Conservation (phyloP, 1,140 invertebrate species). For the Proales similis region DNA sequence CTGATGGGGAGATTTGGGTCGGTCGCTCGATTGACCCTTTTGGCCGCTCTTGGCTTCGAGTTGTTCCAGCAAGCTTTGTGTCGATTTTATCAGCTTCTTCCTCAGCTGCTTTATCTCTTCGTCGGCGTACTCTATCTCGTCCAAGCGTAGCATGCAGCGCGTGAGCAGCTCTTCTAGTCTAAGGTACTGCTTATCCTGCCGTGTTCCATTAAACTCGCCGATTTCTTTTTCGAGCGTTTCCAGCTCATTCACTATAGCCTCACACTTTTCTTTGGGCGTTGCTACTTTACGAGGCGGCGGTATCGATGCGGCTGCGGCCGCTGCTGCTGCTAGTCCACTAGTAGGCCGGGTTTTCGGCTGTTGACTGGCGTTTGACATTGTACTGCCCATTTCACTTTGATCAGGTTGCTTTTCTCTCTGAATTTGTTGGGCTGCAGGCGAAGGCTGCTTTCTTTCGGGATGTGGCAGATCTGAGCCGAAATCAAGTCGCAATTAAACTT, state of each 20-base stretch:
- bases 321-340: no score
- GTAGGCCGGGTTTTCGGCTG: not conserved
- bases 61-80: not conserved
- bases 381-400: no score
- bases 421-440: no score
- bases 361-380: no score
- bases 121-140: slow-evolving; percentile 19
- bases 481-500: no score
- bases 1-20: no score
- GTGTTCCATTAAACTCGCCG: slow-evolving; percentile 2
- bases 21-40: no score
- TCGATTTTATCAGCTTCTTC: slow-evolving; percentile 10
- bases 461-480: no score
- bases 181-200: not conserved
- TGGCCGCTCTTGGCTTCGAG: slow-evolving; percentile 7
- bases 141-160: slow-evolving; percentile 17
- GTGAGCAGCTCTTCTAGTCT: slow-evolving; percentile 13
- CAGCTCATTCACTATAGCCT: slow-evolving; percentile 8
- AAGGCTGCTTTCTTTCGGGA: no score
- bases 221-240: slow-evolving; percentile 30
- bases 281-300: not conserved
- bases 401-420: no score
- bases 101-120: slow-evolving; percentile 13
- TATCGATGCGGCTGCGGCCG: slow-evolving; percentile 5
- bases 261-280: slow-evolving; percentile 16